These are phyloP conservation scores for Phaonia tiefii DNA, from an alignment of 2,888 invertebrate species.

Conservation along the genomic window DNA sequence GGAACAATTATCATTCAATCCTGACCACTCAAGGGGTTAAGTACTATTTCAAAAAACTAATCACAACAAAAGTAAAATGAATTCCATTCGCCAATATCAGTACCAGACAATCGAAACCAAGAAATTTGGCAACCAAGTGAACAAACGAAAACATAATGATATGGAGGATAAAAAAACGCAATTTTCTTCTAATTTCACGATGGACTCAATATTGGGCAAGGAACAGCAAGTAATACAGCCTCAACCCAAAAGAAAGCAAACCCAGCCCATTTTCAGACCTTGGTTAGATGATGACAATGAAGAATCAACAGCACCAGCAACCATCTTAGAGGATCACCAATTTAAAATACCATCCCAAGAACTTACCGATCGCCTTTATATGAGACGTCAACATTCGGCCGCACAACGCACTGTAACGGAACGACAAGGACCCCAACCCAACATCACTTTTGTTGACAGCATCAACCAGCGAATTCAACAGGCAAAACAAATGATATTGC, in stretches of 20 bases:
- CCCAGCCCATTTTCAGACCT: slow-evolving; percentile 37
- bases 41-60: no score
- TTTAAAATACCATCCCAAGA: background rate
- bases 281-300: slow-evolving; percentile 25
- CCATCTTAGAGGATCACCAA: background rate
- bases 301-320: background rate
- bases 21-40: slow-evolving; percentile 65
- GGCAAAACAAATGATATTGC: slow-evolving; percentile 66
- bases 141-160: slow-evolving; percentile 50
- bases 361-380: slow-evolving; percentile 69
- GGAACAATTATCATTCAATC: slow-evolving; percentile 65
- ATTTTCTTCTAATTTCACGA: no score
- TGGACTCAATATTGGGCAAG: no score
- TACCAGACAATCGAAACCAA: slow-evolving; percentile 49
- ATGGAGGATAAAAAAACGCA: slow-evolving; percentile 16
- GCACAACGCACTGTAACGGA: slow-evolving; percentile 68
- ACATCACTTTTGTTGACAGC: slow-evolving; percentile 70
- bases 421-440: slow-evolving; percentile 72
- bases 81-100: slow-evolving; percentile 62
- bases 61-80: no score
- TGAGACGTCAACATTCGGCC: slow-evolving; percentile 69
- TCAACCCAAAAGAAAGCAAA: slow-evolving; percentile 30
- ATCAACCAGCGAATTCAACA: slow-evolving; percentile 71
- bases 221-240: no score
- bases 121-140: slow-evolving; percentile 53